Evolutionary conservation across 2,888 invertebrate genomes (phyloP).

Genomic region (Seladonia tumulorum): DNA sequence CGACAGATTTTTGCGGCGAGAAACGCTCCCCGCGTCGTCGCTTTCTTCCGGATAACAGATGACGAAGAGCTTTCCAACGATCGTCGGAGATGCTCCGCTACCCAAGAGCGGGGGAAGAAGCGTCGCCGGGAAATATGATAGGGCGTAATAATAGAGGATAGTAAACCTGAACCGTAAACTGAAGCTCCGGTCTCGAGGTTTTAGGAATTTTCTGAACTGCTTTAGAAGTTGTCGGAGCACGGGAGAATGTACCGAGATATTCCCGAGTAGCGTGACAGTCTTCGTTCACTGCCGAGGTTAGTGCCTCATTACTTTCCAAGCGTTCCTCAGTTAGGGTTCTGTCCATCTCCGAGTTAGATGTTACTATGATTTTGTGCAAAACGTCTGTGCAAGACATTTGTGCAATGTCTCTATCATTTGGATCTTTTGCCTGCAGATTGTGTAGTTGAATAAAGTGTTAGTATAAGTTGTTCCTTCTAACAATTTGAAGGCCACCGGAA

Average conservation of each 20-base stretch:
- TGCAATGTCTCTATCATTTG: not conserved
- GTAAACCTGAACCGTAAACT: not conserved
- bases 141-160: not conserved
- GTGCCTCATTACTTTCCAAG: not conserved
- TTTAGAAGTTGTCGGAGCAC: not conserved
- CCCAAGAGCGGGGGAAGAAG: not conserved
- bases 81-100: not conserved
- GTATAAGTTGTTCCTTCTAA: too few relatives aligned
- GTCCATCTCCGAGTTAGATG: not conserved
- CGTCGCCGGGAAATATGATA: not conserved
- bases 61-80: not conserved
- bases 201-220: not conserved
- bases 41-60: slow-evolving; percentile 1
- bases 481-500: too few relatives aligned
- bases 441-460: not conserved
- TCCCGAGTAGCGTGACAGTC: not conserved
- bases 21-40: not conserved
- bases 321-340: not conserved
- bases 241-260: not conserved
- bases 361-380: not conserved
- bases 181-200: not conserved
- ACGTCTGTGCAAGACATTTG: not conserved
- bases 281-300: not conserved
- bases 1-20: slow-evolving; percentile 44
- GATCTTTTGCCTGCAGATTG: not conserved